Conservation (phyloP, 2,797 vertebrate species). For the Enteromius argenteus region DNA sequence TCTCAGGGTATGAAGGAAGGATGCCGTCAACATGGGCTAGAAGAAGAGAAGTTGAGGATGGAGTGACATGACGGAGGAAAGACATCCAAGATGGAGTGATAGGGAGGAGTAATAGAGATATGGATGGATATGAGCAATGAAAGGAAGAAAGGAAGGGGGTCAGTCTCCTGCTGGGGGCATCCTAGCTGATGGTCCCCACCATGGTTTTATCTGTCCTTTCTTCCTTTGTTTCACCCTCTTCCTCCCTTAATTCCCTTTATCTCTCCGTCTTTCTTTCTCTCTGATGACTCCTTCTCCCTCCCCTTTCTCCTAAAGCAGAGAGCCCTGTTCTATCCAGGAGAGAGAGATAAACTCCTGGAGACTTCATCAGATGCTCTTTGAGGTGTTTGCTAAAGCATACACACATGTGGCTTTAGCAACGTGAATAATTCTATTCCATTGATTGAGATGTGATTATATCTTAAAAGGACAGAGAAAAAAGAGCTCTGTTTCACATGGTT, state of each 20-base stretch:
- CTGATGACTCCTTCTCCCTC: slow-evolving; percentile 56
- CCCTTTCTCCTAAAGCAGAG: slow-evolving; percentile 39
- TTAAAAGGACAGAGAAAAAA: slow-evolving; percentile 49
- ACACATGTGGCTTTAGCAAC: slow-evolving; percentile 16
- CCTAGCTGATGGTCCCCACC: slow-evolving; percentile 50
- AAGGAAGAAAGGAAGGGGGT: slow-evolving; percentile 57
- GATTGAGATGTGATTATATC: slow-evolving; percentile 51
- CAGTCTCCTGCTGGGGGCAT: slow-evolving; percentile 57
- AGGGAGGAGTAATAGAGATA: slow-evolving; percentile 58
- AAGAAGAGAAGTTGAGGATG: slow-evolving; percentile 33
- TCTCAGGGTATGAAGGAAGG: slow-evolving; percentile 26
- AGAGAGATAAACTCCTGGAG: slow-evolving; percentile 36
- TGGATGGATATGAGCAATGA: slow-evolving; percentile 59
- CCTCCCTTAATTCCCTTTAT: slow-evolving; percentile 65
- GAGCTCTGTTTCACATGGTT: slow-evolving; percentile 57
- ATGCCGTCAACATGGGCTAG: slow-evolving; percentile 6
- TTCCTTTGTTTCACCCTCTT: slow-evolving; percentile 64
- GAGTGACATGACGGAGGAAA: slow-evolving; percentile 49
- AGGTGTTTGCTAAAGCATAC: slow-evolving; percentile 46
- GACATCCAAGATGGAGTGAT: slow-evolving; percentile 56
- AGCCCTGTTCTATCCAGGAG: background rate
- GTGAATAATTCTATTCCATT: slow-evolving; percentile 48
- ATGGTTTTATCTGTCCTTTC: slow-evolving; percentile 62
- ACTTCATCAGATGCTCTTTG: slow-evolving; percentile 39
- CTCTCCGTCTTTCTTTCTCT: slow-evolving; percentile 50